Percentiles rank a stretch among this genome's conserved stretches.
Evolutionary conservation across 2,113 vertebrate genomes (phyloP).

Genomic region (Xiphophorus maculatus): DNA sequence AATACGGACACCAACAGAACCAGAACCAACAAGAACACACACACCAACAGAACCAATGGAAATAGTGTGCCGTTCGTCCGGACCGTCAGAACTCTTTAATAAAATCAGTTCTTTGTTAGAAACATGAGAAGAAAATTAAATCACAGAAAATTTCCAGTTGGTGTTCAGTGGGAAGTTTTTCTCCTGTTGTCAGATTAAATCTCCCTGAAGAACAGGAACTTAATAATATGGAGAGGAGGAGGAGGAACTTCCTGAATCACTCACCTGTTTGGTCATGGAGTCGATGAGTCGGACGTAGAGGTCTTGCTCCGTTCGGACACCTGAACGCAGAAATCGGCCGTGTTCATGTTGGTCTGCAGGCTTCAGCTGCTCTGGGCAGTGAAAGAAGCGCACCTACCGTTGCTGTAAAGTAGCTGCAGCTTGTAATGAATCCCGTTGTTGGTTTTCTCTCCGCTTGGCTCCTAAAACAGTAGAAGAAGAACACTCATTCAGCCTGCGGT

Average conservation of each 20-base stretch:
- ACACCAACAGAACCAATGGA: too few relatives aligned
- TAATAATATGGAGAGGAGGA: neutral
- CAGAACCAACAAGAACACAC: too few relatives aligned
- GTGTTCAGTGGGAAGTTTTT: neutral
- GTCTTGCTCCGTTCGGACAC: conserved; percentile 68
- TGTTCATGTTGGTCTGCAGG: neutral
- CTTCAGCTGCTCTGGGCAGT: neutral
- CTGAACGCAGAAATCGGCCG: conserved; percentile 34
- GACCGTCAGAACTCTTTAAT: neutral
- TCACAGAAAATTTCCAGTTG: too few relatives aligned
- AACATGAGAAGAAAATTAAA: too few relatives aligned
- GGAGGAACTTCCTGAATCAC: neutral
- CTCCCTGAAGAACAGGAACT: neutral
- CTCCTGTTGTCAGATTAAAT: neutral
- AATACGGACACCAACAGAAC: too few relatives aligned
- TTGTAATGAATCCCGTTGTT: conserved; percentile 77
- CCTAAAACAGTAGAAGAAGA: conserved; percentile 48
- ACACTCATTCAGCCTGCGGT: neutral
- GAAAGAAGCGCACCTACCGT: conserved; percentile 51
- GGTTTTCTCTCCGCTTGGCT: conserved; percentile 68
- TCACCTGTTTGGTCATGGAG: conserved; percentile 72
- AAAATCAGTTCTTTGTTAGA: neutral
- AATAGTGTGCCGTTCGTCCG: neutral
- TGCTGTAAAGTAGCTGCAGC: conserved; percentile 72
- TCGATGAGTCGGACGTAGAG: conserved; percentile 69